Base-by-base conservation (phyloP, 2,888 invertebrate genomes). In the Clusia tigrina region DNA sequence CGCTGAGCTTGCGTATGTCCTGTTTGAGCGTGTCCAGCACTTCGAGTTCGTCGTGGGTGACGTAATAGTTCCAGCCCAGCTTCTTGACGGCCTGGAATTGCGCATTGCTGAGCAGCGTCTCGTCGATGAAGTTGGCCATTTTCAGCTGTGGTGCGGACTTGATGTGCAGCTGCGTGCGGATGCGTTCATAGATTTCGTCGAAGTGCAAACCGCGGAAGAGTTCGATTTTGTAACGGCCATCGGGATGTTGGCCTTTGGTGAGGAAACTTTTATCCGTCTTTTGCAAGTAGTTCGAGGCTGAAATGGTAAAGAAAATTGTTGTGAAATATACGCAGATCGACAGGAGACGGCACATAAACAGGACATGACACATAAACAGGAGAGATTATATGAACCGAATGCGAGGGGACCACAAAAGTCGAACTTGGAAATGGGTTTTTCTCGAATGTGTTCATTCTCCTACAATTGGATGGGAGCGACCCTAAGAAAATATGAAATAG, bases 11-110 rank as follows among this genome's bases (percentile, higher is more conserved):
- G 2, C 59, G 58, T n/a, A 78, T 74, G 53, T 78, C 76, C 24
- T 70, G 51, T 24, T 73, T 72, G 1, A 79, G 61, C 1, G 69
- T 57, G 9, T 68, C 66, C 22, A 76, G 66, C 46, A 73, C 74
- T 1, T 52, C 46, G 1, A 73, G 58, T 20, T 72, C 64, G 25
- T 76, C 75, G 54, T 72, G 66, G n/a, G 68, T 54, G 2, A 76
- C 65, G 38, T 71, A 73, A 60, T 74, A 78, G 55, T 79, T 79
- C 78, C 78, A 79, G 1, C 73, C 66, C 1, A 79, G 64, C 60
- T 78, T 78, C 51, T 72, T 72, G 0, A 69, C 67, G 3, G 74
- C 65, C 20, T 68, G 67, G 48, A 76, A 68, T 60, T 79, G 79
- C 18, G 64, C 66, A 58, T 72, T 74, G 20, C 64, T 69, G 3